Evolutionary conservation across 2,888 invertebrate genomes (phyloP), one percentile per base, ranked within the genome.

Genomic region (Sphinx pinastri): DNA sequence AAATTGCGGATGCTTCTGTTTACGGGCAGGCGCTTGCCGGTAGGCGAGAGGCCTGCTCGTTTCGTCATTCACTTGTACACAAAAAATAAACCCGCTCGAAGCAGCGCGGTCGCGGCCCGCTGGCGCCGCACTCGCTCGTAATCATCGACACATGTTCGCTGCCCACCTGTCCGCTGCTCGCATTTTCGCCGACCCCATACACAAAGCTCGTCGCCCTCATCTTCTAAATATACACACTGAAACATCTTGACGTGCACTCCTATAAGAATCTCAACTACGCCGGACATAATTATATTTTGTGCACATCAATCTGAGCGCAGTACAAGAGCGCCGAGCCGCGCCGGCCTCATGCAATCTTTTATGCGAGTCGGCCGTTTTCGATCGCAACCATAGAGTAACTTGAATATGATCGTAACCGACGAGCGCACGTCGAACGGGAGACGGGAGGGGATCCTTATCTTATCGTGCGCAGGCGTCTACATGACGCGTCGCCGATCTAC

Each of bases 301-400:
- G 83, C 81, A 80, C 82, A 88, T 86, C 81, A 84, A 85, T 86
- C 79, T 82, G 72, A 78, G 75, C 74, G 75, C 71, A 81, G 81
- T 79, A 76, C 81, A 38, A 38, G 38, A 38, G 38, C 38, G 38
- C 76, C 74, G 76, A 75, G 81, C 79, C 82, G 79, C 78, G 81
- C 84, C 85, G 84, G 84, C 84, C 85, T 83, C 82, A 0, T 83
- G 83, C 31, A 47, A 88, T 84, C 87, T 89, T 89, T 88, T 86
- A 85, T 84, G 83, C 81, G 83, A 81, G 81, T 74, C 82, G 82
- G 80, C 82, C 78, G 81, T 84, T 84, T 83, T 85, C 84, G 84
- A 77, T 68, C 70, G 73, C 73, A 68, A 25, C 25, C 25, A 25
- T 25, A 25, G 25, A 25, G 25, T 25, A 25, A 25, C 25, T 25